phyloP scores from a whole-genome alignment of 1,140 invertebrate genomes.

The Trissolcus basalis region DNA sequence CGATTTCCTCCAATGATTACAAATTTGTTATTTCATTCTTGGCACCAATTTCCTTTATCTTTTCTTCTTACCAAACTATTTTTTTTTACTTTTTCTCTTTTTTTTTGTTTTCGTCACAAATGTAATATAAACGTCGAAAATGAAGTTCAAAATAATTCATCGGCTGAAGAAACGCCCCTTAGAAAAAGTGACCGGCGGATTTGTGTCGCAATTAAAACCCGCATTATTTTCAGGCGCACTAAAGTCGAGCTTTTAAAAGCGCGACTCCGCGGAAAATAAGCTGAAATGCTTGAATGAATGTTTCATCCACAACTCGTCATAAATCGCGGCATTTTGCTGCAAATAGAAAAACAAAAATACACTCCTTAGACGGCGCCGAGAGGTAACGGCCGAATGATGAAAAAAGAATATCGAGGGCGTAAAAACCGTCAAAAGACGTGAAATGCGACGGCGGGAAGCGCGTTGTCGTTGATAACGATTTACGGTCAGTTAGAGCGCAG shows the following conservation, averaged over 20 bases:
- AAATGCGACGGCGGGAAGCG: constrained; percentile 36
- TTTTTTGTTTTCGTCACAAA: no score
- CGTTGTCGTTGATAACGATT: constrained; percentile 57
- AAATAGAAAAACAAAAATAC: constrained; percentile 28
- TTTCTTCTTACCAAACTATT: no score
- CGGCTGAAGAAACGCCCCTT: no score
- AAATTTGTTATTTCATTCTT: no score
- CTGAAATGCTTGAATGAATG: constrained; percentile 31
- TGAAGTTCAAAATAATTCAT: no score
- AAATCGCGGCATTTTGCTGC: constrained; percentile 23
- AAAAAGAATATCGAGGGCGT: constrained; percentile 12
- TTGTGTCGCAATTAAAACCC: constrained; percentile 6
- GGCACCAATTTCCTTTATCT: no score
- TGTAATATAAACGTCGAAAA: no score
- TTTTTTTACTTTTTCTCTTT: no score
- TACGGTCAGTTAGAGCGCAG: constrained; percentile 52
- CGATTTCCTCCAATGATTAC: no score
- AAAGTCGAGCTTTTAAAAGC: constrained; percentile 1
- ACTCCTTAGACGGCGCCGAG: constrained; percentile 15
- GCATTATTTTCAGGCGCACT: constrained; percentile 1
- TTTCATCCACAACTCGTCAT: constrained; percentile 22
- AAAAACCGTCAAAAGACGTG: constrained; percentile 52
- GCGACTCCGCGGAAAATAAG: constrained; percentile 7
- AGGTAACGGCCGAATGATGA: not conserved
- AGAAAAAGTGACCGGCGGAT: not conserved